phyloP scores from a whole-genome alignment of 2,113 vertebrate genomes.

The Notarius quadriscutis region DNA sequence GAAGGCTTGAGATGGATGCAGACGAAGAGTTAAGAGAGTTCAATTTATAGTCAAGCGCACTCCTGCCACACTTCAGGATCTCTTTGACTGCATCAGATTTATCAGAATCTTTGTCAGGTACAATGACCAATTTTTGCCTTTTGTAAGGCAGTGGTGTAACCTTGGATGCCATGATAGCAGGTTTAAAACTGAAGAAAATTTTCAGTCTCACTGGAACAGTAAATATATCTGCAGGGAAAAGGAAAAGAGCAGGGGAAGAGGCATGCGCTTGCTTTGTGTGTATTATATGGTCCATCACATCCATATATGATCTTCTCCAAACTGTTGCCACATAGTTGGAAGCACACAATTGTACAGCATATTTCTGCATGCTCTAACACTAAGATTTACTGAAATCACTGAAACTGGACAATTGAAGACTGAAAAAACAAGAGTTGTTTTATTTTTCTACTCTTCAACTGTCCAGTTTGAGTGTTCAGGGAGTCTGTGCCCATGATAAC shows the following conservation, averaged over 20 bases:
- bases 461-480: not conserved
- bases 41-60: conserved; percentile 11
- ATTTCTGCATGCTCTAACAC: not conserved
- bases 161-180: too few species aligned
- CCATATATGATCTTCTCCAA: not conserved
- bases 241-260: not conserved
- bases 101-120: not conserved
- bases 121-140: not conserved
- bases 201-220: not conserved
- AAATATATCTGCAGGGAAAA: conserved; percentile 20
- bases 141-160: not conserved
- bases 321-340: not conserved
- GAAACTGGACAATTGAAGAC: not conserved
- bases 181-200: not conserved
- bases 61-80: conserved; percentile 26
- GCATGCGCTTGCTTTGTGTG: not conserved
- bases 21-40: conserved; percentile 46
- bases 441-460: not conserved
- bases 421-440: not conserved
- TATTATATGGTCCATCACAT: not conserved
- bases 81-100: conserved; percentile 28
- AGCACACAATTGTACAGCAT: not conserved
- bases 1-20: conserved; percentile 8
- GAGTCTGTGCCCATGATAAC: not conserved
- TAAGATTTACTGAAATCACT: not conserved